A percentile compares a stretch with the other conserved stretches of the same genome.
phyloP scores from a whole-genome alignment of 2,888 invertebrate species.

The Aporophyla nigra region DNA sequence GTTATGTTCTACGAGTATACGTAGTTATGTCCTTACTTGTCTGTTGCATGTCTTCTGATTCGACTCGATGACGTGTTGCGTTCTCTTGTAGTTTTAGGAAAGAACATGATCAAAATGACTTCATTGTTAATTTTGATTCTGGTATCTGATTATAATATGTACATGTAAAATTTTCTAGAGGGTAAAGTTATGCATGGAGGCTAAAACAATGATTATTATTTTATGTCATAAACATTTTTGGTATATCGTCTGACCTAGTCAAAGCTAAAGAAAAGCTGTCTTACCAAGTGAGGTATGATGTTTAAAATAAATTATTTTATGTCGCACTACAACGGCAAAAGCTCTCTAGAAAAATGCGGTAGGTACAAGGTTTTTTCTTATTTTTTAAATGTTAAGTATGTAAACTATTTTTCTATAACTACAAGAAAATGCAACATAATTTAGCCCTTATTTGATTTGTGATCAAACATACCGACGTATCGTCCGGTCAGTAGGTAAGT shows the following conservation, averaged over 20 bases:
- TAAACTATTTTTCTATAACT: conserved; percentile 8
- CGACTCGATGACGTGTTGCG: conserved; percentile 29
- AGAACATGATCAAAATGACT: conserved; percentile 8
- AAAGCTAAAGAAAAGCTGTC: background rate
- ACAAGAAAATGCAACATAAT: conserved; percentile 46
- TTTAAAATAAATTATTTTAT: conserved; percentile 16
- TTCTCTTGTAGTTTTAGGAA: conserved; percentile 54
- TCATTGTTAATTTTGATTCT: background rate
- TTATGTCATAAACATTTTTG: conserved; percentile 14
- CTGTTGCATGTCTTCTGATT: conserved; percentile 51
- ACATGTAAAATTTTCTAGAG: background rate
- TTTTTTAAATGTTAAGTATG: background rate
- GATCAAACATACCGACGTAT: conserved; percentile 57
- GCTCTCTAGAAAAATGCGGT: background rate
- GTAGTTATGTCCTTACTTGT: conserved; percentile 44
- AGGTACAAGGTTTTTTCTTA: conserved; percentile 25
- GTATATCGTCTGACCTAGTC: background rate
- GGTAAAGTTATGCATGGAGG: background rate
- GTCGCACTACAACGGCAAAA: background rate
- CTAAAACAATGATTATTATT: conserved; percentile 7
- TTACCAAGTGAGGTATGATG: conserved; percentile 33
- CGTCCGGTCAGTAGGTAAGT: conserved; percentile 75
- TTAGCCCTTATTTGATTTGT: conserved; percentile 31
- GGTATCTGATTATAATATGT: background rate
- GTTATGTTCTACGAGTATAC: conserved; percentile 34